Base-by-base conservation (phyloP, 92 coral and sea anemone genomes). In the Phenganax stokvisi region DNA sequence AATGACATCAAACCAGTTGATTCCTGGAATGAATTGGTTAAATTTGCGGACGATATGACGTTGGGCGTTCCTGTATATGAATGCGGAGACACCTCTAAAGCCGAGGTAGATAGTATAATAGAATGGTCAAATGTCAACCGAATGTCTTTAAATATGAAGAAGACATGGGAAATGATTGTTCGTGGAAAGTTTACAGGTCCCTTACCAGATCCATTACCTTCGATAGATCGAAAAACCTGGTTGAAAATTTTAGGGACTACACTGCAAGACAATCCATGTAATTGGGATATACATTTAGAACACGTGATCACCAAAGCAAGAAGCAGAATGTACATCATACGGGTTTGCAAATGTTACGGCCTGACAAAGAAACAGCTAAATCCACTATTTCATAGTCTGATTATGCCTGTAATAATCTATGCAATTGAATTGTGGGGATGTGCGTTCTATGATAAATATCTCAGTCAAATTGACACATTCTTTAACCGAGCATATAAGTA, bases 311-410 rank as follows among this genome's bases (percentile, higher is more conserved):
- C 25, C 25, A 20, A 20, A 20, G 25, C 25, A 20, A 20, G 25
- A 20, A 20, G 25, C 54, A 25, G 85, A 69, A 53, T 83, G 27
- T 76, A 83, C 68, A 77, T 87, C 52, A 51, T 83, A 75, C 84
- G 89, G 70, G 87, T 83, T 20, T 83, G 89, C 28, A 87, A 87
- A 53, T 81, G 59, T 16, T 83, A 77, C 83, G 89, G 89, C 12
- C 83, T 83, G 54, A 16, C 87, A 47, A 17, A 66, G 67, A 81
- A 77, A 11, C 73, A 83, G 11, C 84, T 87, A 27, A 75, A 72
- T 57, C 51, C 53, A 25, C 75, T 71, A 71, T 83, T 85, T 72
- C 73, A 77, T 57, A 83, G 84, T 52, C 71, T 84, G 67, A 79
- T 72, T 57, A 87, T 87, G 74, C 84, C 87, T 8, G 69, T 85